These are phyloP conservation scores for Tinea trinotella DNA, from an alignment of 2,888 invertebrate genomes.

Conservation along the genomic window DNA sequence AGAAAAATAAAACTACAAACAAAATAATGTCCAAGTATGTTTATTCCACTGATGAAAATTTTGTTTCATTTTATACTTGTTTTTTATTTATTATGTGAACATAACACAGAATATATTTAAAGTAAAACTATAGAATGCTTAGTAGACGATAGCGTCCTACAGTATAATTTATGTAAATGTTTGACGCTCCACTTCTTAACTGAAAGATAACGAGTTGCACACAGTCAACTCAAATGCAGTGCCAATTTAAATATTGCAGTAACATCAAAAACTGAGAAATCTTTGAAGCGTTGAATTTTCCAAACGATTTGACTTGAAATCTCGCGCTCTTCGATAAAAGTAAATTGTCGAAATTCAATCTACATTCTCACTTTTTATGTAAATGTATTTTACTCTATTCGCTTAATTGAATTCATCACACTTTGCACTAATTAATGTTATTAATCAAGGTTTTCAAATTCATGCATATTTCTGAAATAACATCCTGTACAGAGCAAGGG, in stretches of 20 bases:
- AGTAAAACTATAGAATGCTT: not conserved
- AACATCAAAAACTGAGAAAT: not conserved
- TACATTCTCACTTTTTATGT: not conserved
- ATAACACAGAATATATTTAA: not conserved
- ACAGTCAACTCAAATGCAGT: conserved; percentile 14
- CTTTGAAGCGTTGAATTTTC: not conserved
- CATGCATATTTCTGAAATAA: conserved; percentile 1
- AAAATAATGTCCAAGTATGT: too few species aligned
- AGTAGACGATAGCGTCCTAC: not conserved
- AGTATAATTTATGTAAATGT: conserved; percentile 18
- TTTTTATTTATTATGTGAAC: too few species aligned
- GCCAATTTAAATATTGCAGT: conserved; percentile 13
- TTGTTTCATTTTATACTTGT: too few species aligned
- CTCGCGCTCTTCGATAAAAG: not conserved
- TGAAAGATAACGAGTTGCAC: conserved; percentile 49
- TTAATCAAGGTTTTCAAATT: not conserved
- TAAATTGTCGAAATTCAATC: not conserved
- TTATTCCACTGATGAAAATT: too few species aligned
- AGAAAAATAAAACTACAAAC: too few species aligned
- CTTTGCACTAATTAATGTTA: not conserved
- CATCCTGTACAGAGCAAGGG: not conserved
- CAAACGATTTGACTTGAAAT: not conserved
- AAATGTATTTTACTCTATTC: not conserved
- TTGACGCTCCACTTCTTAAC: conserved; percentile 18
- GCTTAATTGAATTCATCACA: not conserved